Percentiles rank a stretch among this genome's conserved stretches.
Conservation (phyloP, 2,797 vertebrate species). For the Sebastolobus altivelis region DNA sequence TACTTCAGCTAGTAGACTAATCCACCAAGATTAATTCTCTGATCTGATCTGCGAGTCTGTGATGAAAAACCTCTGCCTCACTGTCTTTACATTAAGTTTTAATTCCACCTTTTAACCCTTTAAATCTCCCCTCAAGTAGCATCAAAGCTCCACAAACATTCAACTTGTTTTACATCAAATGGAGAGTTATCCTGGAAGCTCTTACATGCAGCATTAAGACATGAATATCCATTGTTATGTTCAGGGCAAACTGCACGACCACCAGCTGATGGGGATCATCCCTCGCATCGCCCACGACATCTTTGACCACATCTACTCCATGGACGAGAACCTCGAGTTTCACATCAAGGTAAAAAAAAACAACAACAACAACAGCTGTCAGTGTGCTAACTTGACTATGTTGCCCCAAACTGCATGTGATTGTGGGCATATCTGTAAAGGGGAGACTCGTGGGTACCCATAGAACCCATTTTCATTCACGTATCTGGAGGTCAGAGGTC, state of each 20-base stretch:
- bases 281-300: slow-evolving; percentile 94
- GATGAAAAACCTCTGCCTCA: not conserved
- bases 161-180: not conserved
- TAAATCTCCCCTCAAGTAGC: not conserved
- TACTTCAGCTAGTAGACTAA: not conserved
- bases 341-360: slow-evolving; percentile 91
- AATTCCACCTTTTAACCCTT: slow-evolving; percentile 7
- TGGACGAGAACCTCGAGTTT: slow-evolving; percentile 97
- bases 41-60: slow-evolving; percentile 1
- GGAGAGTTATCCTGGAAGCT: not conserved
- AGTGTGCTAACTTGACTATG: too few relatives aligned
- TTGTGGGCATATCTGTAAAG: too few relatives aligned
- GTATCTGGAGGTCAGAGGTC: too few relatives aligned
- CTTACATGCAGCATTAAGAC: not conserved
- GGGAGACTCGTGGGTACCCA: too few relatives aligned
- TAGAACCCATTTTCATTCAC: too few relatives aligned
- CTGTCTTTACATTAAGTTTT: not conserved
- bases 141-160: not conserved
- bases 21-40: slow-evolving; percentile 17
- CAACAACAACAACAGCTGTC: too few relatives aligned
- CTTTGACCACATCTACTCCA: slow-evolving; percentile 97
- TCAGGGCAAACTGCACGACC: slow-evolving; percentile 93
- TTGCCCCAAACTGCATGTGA: too few relatives aligned
- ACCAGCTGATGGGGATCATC: slow-evolving; percentile 95
- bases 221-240: not conserved